Base-by-base conservation (phyloP, 2,888 invertebrate genomes). In the Drosophila imparisetae region DNA sequence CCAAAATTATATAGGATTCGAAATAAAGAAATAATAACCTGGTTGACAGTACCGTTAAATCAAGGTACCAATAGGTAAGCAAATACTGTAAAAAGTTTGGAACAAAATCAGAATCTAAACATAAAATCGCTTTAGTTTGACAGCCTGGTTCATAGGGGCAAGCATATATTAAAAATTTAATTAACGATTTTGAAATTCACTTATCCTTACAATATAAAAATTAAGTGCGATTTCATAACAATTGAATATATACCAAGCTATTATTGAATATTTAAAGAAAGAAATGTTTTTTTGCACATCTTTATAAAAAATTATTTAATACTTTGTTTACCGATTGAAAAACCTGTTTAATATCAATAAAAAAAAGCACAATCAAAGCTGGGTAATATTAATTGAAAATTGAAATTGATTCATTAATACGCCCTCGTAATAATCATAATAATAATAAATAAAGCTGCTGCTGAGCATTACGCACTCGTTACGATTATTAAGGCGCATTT, bases 401-500 rank as follows among this genome's bases (percentile, higher is more conserved):
- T 30, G 30, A 30, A 30, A 30, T 30, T 30, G 30, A 10, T n/a
- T 40, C 10, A 40, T n/a, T 10, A 40, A 40, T 11, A 21, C 6
- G n/a, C 2, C 5, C 40, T 11, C 40, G 11, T 42, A 42, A 42
- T 42, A 6, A 40, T 40, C 21, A 45, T 6, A 40, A 21, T 13
- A 21, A 21, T 13, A 11, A 29, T 2, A 53, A 24, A n/a, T n/a
- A 13, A 18, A 8, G 15, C 24, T 13, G 45, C 13, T 58, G 45
- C 13, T 5, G 1, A 34, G 29, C 32, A 75, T 55, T 57, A 49
- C 53, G 57, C 69, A 68, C 32, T 48, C 42, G 18, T 2, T 34
- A 42, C 55, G 45, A 77, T 52, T 59, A 29, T 24, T 66, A 53
- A 66, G 79, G 49, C 83, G 72, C 66, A 75, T 72, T 69, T 42